A percentile compares a stretch with the other conserved stretches of the same genome.
These are phyloP conservation scores for Globia sparganii DNA, from an alignment of 2,888 invertebrate species.

Conservation along the genomic window DNA sequence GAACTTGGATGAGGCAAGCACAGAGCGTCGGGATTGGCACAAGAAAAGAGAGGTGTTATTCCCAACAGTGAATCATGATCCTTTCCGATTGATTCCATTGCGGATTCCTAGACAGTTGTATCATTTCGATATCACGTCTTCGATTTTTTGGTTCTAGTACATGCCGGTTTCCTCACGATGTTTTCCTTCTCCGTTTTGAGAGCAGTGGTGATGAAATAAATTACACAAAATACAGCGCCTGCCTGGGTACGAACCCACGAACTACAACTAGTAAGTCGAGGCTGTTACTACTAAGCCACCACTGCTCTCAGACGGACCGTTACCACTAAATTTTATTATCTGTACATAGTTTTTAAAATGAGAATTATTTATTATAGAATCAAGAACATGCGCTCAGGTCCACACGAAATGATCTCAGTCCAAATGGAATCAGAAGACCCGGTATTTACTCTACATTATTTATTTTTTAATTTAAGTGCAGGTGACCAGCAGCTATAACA, in stretches of 20 bases:
- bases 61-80: not conserved
- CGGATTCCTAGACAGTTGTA: not conserved
- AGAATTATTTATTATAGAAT: constrained; percentile 74
- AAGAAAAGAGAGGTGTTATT: not conserved
- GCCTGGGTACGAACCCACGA: not conserved
- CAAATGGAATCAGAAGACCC: fast-evolving
- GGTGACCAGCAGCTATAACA: too few relatives aligned
- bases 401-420: fast-evolving
- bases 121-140: not conserved
- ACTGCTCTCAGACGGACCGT: not conserved
- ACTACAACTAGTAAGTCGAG: not conserved
- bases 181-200: not conserved
- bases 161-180: not conserved
- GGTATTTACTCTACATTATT: constrained; percentile 9
- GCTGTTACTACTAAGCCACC: not conserved
- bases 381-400: constrained; percentile 75
- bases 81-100: not conserved
- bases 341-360: not conserved
- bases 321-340: not conserved
- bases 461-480: not conserved
- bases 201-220: not conserved
- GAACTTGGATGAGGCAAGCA: not conserved
- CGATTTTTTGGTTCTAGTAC: not conserved
- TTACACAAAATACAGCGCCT: not conserved
- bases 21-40: not conserved